Conservation (phyloP, 2,797 vertebrate species). For the Podarcis siculus region DNA sequence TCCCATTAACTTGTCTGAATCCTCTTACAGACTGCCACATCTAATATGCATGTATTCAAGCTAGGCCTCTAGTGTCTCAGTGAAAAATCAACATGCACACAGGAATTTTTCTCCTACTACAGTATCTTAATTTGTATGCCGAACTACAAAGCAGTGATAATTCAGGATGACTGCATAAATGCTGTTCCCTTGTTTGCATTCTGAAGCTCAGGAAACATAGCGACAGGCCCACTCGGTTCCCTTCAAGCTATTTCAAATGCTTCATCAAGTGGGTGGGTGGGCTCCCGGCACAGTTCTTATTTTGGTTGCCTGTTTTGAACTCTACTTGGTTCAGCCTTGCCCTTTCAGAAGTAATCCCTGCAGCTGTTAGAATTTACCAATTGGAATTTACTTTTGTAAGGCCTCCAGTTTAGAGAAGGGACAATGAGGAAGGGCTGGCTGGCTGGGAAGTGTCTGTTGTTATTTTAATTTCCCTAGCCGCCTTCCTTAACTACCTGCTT, state of each 20-base stretch:
- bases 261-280: background rate
- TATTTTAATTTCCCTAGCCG: background rate
- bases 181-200: background rate
- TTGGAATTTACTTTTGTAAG: conserved; percentile 20
- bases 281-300: background rate
- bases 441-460: background rate
- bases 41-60: background rate
- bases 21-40: background rate
- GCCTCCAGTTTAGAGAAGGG: background rate
- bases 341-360: background rate
- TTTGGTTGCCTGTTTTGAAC: conserved; percentile 9
- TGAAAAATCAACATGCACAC: background rate
- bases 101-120: background rate
- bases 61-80: background rate
- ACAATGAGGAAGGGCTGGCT: background rate
- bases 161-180: conserved; percentile 7
- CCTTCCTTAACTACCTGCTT: background rate
- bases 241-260: background rate
- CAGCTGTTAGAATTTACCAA: conserved; percentile 18
- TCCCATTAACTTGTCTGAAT: background rate
- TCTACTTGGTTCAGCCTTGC: background rate
- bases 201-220: background rate
- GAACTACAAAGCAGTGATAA: background rate
- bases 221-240: background rate
- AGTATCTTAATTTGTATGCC: background rate